phyloP scores from a whole-genome alignment of 2,888 invertebrate genomes.

The Tetramorium bicarinatum region DNA sequence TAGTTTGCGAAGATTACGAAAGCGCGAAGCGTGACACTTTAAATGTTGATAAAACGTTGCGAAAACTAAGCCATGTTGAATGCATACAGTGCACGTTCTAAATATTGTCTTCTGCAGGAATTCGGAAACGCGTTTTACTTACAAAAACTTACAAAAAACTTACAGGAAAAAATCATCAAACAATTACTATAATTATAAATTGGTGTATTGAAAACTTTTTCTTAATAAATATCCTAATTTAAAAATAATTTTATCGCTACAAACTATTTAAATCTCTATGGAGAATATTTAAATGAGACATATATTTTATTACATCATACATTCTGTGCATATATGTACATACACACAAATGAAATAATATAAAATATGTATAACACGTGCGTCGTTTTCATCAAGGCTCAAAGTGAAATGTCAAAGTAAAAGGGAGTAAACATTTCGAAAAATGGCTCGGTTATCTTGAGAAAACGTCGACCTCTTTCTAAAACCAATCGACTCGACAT shows the following conservation, averaged over 20 bases:
- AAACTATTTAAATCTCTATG: neutral
- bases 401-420: slow-evolving; percentile 8
- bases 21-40: slow-evolving; percentile 28
- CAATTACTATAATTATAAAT: neutral
- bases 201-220: neutral
- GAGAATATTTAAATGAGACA: neutral
- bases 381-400: neutral
- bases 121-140: neutral
- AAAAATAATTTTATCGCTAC: neutral
- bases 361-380: neutral
- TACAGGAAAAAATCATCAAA: neutral
- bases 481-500: slow-evolving; percentile 49
- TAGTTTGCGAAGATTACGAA: slow-evolving; percentile 37
- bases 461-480: slow-evolving; percentile 32
- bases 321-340: neutral
- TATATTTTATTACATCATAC: neutral
- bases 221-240: neutral
- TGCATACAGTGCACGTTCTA: neutral
- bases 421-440: neutral
- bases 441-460: slow-evolving; percentile 19
- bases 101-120: neutral
- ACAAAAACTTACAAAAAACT: neutral
- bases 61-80: neutral
- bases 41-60: slow-evolving; percentile 29
- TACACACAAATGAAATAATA: neutral